A percentile compares a stretch with the other conserved stretches of the same genome.
Evolutionary conservation across 1,140 invertebrate genomes (phyloP).

Genomic region (Zeugodacus cucurbitae): DNA sequence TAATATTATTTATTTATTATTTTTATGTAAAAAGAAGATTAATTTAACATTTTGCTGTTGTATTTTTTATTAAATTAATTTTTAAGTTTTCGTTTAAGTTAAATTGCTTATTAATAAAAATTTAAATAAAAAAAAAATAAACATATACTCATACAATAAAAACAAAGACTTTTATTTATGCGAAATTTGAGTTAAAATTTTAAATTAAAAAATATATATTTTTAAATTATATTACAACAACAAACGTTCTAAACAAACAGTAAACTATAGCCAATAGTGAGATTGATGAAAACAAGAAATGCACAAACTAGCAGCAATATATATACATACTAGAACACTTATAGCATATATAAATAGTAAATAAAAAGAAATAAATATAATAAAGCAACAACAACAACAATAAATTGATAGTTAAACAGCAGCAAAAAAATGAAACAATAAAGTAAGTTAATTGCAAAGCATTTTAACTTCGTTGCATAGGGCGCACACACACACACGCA

Average conservation of each 20-base stretch:
- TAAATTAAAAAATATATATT: not conserved
- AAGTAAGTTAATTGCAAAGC: not conserved
- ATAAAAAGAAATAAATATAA: not conserved
- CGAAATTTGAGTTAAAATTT: not conserved
- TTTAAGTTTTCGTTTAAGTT: slow-evolving; percentile 7
- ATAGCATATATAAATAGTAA: not conserved
- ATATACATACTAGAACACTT: not conserved
- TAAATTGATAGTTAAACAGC: not conserved
- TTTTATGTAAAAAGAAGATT: not conserved
- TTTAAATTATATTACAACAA: not conserved
- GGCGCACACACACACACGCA: not conserved
- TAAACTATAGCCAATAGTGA: not conserved
- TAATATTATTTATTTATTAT: not conserved
- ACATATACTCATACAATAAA: not conserved
- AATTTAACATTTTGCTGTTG: not conserved
- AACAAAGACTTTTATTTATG: not conserved
- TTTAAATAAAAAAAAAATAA: not conserved
- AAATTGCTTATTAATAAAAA: slow-evolving; percentile 7
- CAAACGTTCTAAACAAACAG: not conserved
- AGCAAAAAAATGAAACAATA: not conserved
- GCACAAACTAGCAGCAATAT: slow-evolving; percentile 14
- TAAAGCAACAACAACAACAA: not conserved
- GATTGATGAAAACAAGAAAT: not conserved
- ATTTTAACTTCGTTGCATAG: not conserved
- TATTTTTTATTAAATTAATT: not conserved